Evolutionary conservation across 2,797 vertebrate genomes (phyloP).

Genomic region (Diplodus sargus): DNA sequence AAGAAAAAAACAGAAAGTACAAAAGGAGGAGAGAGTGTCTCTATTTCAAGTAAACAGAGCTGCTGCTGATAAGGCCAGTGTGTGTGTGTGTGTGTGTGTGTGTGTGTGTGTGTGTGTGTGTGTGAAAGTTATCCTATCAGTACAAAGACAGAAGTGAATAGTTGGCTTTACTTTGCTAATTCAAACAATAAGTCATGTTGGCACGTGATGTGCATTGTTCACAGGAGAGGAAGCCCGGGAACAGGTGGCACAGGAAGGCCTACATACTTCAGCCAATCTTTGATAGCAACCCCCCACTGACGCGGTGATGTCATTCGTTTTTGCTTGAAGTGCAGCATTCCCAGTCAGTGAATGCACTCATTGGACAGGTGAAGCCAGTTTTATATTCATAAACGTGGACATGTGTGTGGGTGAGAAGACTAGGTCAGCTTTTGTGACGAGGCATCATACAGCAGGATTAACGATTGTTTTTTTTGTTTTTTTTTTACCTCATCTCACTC

Average conservation of each 20-base stretch:
- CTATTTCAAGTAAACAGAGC: conserved; percentile 61
- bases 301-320: conserved; percentile 51
- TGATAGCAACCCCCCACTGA: conserved; percentile 20
- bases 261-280: conserved; percentile 51
- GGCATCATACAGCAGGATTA: conserved; percentile 13
- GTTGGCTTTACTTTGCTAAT: conserved; percentile 4
- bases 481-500: background rate
- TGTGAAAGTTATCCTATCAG: conserved; percentile 21
- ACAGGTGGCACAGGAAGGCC: conserved; percentile 68
- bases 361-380: conserved; percentile 66
- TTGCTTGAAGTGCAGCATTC: conserved; percentile 79
- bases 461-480: background rate
- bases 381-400: conserved; percentile 13
- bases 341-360: conserved; percentile 44
- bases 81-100: conserved; percentile 20
- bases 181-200: conserved; percentile 10
- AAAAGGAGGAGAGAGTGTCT: conserved; percentile 47
- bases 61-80: conserved; percentile 49
- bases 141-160: conserved; percentile 5
- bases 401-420: conserved; percentile 22
- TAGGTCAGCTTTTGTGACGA: conserved; percentile 53
- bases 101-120: conserved; percentile 5
- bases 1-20: conserved; percentile 58
- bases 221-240: conserved; percentile 22
- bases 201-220: conserved; percentile 25